Evolutionary conservation across 2,888 invertebrate species (phyloP).

Genomic region (Phaonia tiefii): DNA sequence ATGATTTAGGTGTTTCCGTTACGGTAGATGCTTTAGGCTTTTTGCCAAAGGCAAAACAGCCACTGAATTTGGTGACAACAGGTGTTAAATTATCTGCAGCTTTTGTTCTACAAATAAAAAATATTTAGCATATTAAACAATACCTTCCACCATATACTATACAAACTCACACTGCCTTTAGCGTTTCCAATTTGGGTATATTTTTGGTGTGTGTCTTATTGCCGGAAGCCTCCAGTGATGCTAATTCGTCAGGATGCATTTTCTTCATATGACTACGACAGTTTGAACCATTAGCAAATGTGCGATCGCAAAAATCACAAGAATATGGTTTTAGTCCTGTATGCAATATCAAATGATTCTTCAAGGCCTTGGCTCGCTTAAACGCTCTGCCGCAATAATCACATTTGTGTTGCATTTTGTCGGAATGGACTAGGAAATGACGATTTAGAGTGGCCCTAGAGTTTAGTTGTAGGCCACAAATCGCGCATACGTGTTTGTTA

Average conservation of each 20-base stretch:
- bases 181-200: constrained; percentile 79
- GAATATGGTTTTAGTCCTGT: constrained; percentile 78
- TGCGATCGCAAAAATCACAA: constrained; percentile 80
- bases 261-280: constrained; percentile 80
- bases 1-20: not conserved
- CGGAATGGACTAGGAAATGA: constrained; percentile 78
- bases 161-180: constrained; percentile 77
- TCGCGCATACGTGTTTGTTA: constrained; percentile 77
- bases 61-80: constrained; percentile 76
- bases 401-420: constrained; percentile 78
- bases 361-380: constrained; percentile 79
- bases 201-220: constrained; percentile 76
- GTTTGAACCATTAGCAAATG: constrained; percentile 80
- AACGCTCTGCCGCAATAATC: constrained; percentile 78
- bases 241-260: constrained; percentile 79
- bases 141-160: too few species aligned
- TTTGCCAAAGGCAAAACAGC: constrained; percentile 77
- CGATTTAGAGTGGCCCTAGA: constrained; percentile 76
- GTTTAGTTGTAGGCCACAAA: constrained; percentile 77
- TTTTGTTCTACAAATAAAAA: constrained; percentile 71
- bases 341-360: constrained; percentile 79
- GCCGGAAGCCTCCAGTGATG: constrained; percentile 79
- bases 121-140: not conserved
- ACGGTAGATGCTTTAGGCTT: constrained; percentile 69
- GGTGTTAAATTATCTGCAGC: constrained; percentile 76